Evolutionary conservation across 1,140 invertebrate genomes (phyloP).

Genomic region (Plutomurus gul): DNA sequence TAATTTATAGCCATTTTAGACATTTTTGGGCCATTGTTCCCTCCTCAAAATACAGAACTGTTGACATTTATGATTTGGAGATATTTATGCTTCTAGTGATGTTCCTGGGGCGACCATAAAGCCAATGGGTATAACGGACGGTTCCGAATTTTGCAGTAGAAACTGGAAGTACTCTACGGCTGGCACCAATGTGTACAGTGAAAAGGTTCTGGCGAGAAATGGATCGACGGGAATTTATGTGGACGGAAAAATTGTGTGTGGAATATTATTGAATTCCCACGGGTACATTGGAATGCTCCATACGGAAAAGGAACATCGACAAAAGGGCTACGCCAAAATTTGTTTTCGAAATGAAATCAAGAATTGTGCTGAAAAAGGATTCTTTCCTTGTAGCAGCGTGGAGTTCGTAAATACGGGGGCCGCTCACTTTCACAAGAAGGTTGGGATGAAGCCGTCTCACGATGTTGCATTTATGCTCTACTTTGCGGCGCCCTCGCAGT

Average conservation of each 20-base stretch:
- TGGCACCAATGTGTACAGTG: not conserved
- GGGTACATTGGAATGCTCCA: constrained; percentile 28
- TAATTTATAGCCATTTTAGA: too few species aligned
- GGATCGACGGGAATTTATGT: constrained; percentile 19
- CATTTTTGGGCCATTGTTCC: too few species aligned
- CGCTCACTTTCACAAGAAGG: not conserved
- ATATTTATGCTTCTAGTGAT: not conserved
- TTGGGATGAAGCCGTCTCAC: constrained; percentile 3
- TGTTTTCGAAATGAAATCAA: constrained; percentile 14
- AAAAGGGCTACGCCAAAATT: not conserved
- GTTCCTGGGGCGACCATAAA: not conserved
- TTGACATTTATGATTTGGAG: not conserved
- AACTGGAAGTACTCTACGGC: constrained; percentile 29
- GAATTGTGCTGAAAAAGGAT: not conserved
- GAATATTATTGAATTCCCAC: not conserved
- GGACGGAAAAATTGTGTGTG: constrained; percentile 1
- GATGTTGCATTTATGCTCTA: constrained; percentile 24
- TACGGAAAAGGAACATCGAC: constrained; percentile 13
- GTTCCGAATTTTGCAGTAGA: not conserved
- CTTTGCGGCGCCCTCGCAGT: too few species aligned
- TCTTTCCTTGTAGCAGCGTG: not conserved
- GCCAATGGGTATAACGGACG: not conserved
- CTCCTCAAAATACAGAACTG: too few species aligned
- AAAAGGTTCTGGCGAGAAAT: not conserved
- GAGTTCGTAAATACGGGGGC: constrained; percentile 1